These are phyloP conservation scores for Xiphophorus couchianus DNA, from an alignment of 2,113 vertebrate genomes.

Conservation along the genomic window DNA sequence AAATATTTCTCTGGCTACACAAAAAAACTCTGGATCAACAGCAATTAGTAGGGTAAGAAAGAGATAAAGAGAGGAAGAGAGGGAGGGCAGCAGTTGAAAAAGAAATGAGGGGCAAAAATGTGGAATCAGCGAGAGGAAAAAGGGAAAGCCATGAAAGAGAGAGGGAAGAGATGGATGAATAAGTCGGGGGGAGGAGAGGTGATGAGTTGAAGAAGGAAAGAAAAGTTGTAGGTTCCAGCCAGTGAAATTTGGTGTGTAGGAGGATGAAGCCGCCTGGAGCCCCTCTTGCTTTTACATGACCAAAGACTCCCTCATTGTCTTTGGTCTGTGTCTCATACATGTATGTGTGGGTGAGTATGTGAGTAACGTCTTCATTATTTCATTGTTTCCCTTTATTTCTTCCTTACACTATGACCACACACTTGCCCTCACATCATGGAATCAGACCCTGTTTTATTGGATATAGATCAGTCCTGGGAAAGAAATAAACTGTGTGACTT, in stretches of 20 bases:
- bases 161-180: constrained; percentile 43
- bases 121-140: constrained; percentile 70
- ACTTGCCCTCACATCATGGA: constrained; percentile 57
- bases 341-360: constrained; percentile 14
- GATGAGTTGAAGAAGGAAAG: constrained; percentile 20
- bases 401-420: constrained; percentile 56
- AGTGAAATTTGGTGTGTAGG: constrained; percentile 52
- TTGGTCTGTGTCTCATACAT: constrained; percentile 29
- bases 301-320: constrained; percentile 61
- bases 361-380: constrained; percentile 62
- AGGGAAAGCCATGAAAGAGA: constrained; percentile 42
- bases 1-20: constrained; percentile 75
- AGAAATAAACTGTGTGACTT: constrained; percentile 51
- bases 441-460: constrained; percentile 66
- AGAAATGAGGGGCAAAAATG: constrained; percentile 61
- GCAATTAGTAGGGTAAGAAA: constrained; percentile 75
- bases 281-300: constrained; percentile 63
- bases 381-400: constrained; percentile 35
- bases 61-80: constrained; percentile 70
- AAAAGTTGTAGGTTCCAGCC: constrained; percentile 28
- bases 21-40: constrained; percentile 78
- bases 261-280: constrained; percentile 53
- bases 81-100: constrained; percentile 45
- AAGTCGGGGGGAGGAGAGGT: constrained; percentile 13
- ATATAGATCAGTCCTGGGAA: constrained; percentile 70